Percentiles rank a stretch among this genome's conserved stretches.
phyloP scores from a whole-genome alignment of 1,140 invertebrate genomes.

The Pollicipes pollicipes region DNA sequence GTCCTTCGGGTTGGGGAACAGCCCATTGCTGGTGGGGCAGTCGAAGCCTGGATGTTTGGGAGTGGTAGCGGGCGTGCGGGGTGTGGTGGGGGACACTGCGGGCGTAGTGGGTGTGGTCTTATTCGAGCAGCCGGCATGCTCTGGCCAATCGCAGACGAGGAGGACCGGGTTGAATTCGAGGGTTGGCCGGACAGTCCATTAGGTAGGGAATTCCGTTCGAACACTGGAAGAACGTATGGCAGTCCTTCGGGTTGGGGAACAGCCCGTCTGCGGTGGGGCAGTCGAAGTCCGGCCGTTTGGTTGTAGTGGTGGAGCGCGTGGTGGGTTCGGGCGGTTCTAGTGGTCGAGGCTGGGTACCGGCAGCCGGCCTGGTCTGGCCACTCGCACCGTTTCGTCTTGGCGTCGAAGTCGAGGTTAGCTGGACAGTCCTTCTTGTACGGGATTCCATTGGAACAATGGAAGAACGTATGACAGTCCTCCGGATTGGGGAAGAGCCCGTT shows the following conservation, averaged over 20 bases:
- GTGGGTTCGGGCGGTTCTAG: neutral
- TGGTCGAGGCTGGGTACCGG: neutral
- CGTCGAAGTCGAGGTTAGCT: conserved; percentile 12
- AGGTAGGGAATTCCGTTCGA: conserved; percentile 2
- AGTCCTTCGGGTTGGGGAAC: conserved; percentile 11
- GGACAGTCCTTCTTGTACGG: conserved; percentile 19
- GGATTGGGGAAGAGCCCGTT: conserved; percentile 10
- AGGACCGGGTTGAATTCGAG: neutral
- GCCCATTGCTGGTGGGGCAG: conserved; percentile 10
- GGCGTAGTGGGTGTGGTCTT: neutral
- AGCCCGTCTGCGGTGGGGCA: conserved; percentile 4
- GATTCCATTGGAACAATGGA: conserved; percentile 19
- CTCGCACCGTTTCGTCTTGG: conserved; percentile 2
- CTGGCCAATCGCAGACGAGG: conserved; percentile 33
- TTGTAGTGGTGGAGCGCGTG: neutral
- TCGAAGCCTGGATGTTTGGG: neutral
- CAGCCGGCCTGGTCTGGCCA: conserved; percentile 11
- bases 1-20: conserved; percentile 13
- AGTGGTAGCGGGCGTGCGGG: neutral
- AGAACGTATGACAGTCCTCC: conserved; percentile 11
- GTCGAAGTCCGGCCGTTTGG: neutral
- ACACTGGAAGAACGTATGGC: conserved; percentile 8
- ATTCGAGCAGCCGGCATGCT: neutral
- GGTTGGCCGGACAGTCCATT: conserved; percentile 5
- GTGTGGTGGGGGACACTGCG: neutral